Evolutionary conservation across 2,888 invertebrate species (phyloP).

Genomic region (Steinernema carpocapsae): DNA sequence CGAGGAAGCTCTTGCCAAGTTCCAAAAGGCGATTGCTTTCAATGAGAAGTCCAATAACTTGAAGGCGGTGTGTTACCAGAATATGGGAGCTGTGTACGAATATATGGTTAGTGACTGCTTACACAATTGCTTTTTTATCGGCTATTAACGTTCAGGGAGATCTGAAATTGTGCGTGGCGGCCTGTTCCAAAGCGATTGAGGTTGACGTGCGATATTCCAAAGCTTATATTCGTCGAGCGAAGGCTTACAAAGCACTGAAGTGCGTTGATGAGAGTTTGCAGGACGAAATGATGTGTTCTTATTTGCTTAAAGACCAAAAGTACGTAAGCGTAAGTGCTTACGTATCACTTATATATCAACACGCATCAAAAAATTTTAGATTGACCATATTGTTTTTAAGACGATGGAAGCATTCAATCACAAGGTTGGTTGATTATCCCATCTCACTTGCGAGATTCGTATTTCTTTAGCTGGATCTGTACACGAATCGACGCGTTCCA

Average conservation of each 20-base stretch:
- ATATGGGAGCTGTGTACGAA: not conserved
- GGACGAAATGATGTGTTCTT: not conserved
- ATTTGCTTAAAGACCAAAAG: too few relatives aligned
- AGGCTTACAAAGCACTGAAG: not conserved
- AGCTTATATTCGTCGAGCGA: not conserved
- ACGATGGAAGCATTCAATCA: too few relatives aligned
- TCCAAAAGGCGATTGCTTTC: not conserved
- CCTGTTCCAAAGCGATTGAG: not conserved
- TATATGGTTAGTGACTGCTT: not conserved
- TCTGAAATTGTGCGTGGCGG: not conserved
- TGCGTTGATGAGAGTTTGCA: not conserved
- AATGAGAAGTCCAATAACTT: not conserved
- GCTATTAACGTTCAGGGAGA: not conserved
- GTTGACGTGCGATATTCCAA: not conserved
- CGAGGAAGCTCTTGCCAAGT: not conserved
- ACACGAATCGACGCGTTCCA: not conserved
- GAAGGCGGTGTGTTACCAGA: conserved; percentile 22
- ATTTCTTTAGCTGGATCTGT: too few relatives aligned
- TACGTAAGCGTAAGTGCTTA: too few relatives aligned
- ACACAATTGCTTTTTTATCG: not conserved
- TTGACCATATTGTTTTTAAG: too few relatives aligned
- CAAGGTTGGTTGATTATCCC: too few relatives aligned
- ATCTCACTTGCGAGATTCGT: too few relatives aligned
- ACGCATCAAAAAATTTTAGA: too few relatives aligned
- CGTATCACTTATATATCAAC: too few relatives aligned